A percentile compares a stretch with the other conserved stretches of the same genome.
phyloP scores from a whole-genome alignment of 2,113 vertebrate genomes.

The Pionites leucogaster region DNA sequence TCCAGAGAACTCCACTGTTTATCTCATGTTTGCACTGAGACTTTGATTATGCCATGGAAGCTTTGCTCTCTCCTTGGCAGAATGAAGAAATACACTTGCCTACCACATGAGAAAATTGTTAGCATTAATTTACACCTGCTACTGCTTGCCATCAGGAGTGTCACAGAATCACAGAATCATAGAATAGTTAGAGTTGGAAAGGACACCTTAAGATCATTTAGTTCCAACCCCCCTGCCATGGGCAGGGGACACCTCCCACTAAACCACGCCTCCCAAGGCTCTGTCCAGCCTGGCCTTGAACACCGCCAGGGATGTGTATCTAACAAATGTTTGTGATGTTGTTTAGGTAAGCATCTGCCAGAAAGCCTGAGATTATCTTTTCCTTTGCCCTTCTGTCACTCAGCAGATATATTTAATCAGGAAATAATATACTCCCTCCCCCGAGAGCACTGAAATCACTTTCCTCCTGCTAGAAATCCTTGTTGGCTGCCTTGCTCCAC shows the following conservation, averaged over 20 bases:
- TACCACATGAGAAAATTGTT: neutral
- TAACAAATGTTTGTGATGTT: neutral
- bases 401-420: neutral
- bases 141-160: neutral
- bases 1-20: neutral
- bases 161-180: too few relatives aligned
- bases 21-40: neutral
- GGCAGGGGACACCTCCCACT: too few relatives aligned
- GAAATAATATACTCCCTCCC: neutral
- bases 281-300: too few relatives aligned
- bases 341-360: slow-evolving; percentile 13
- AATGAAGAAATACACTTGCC: neutral
- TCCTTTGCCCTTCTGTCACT: neutral
- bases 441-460: neutral
- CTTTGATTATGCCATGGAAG: neutral
- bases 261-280: too few relatives aligned
- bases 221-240: too few relatives aligned
- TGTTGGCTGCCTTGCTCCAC: neutral
- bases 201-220: too few relatives aligned
- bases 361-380: neutral
- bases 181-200: too few relatives aligned
- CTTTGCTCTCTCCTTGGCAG: neutral
- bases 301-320: neutral
- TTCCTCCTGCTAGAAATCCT: neutral
- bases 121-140: neutral